Conservation (phyloP, 2,797 vertebrate genomes). For the Rachycentron canadum region DNA sequence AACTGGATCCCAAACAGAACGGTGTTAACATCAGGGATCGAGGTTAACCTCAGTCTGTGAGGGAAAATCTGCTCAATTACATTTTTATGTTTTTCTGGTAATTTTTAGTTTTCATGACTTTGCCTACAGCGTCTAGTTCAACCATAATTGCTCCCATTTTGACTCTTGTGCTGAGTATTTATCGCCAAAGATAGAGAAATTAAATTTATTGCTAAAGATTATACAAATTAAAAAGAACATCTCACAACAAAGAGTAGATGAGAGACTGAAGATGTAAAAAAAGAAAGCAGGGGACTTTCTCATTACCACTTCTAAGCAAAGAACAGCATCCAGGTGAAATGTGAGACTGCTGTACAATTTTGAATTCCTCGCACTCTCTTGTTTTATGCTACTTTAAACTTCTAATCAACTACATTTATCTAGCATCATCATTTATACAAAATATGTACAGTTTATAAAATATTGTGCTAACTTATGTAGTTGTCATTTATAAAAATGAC, state of each 20-base stretch:
- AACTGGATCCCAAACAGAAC: background rate
- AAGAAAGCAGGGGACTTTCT: constrained; percentile 9
- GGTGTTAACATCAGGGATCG: constrained; percentile 4
- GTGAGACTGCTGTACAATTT: background rate
- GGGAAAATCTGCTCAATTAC: constrained; percentile 34
- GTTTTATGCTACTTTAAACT: background rate
- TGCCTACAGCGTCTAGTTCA: constrained; percentile 11
- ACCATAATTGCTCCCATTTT: constrained; percentile 42
- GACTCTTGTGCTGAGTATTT: constrained; percentile 16
- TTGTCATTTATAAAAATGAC: no score
- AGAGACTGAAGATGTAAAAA: background rate
- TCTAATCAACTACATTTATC: background rate
- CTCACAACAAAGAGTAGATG: constrained; percentile 2
- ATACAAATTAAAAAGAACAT: constrained; percentile 34
- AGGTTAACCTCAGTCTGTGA: constrained; percentile 46
- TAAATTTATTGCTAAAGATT: constrained; percentile 1
- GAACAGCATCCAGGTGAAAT: background rate
- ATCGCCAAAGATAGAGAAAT: background rate
- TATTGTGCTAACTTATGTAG: background rate
- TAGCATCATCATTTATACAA: background rate
- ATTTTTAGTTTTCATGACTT: constrained; percentile 40
- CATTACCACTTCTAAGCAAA: background rate
- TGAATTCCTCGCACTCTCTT: background rate
- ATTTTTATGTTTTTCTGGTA: constrained; percentile 29
- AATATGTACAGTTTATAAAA: background rate